Evolutionary conservation across 2,888 invertebrate species (phyloP).

Genomic region (Watsonalla cultraria): DNA sequence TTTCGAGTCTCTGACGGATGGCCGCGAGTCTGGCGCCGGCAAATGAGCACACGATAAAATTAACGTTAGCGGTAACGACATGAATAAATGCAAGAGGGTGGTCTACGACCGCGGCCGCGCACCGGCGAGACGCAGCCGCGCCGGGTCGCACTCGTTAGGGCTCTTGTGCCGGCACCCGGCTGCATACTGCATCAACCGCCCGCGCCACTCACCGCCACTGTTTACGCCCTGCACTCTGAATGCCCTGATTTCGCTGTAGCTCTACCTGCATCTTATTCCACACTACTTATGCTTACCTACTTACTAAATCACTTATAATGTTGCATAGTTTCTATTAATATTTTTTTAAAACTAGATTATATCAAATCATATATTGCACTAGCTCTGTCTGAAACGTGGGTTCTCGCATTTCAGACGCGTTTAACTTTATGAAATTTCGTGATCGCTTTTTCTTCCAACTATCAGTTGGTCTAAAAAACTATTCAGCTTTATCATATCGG

Average conservation of each 20-base stretch:
- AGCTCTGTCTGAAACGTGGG: no score
- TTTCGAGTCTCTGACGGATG: conserved; percentile 74
- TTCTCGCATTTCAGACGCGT: no score
- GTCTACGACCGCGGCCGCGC: conserved; percentile 49
- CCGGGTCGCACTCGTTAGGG: conserved; percentile 55
- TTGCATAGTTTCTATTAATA: no score
- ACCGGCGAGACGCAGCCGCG: conserved; percentile 41
- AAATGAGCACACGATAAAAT: conserved; percentile 80
- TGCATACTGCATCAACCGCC: conserved; percentile 23
- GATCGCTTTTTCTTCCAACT: no score
- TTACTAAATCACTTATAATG: no score
- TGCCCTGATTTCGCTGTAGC: neutral
- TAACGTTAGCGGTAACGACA: conserved; percentile 80
- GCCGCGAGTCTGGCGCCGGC: conserved; percentile 72
- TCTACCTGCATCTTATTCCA: no score
- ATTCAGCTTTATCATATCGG: no score
- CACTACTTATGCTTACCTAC: no score
- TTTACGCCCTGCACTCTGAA: conserved; percentile 10
- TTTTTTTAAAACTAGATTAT: no score
- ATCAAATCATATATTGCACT: no score
- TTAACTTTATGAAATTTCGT: no score
- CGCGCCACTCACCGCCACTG: conserved; percentile 5
- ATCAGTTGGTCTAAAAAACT: no score
- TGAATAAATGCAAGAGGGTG: conserved; percentile 79
- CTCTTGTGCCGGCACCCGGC: conserved; percentile 62